Percentiles rank a stretch among this genome's conserved stretches.
phyloP scores from a whole-genome alignment of 2,888 invertebrate species.

The Choristoneura rosaceana region DNA sequence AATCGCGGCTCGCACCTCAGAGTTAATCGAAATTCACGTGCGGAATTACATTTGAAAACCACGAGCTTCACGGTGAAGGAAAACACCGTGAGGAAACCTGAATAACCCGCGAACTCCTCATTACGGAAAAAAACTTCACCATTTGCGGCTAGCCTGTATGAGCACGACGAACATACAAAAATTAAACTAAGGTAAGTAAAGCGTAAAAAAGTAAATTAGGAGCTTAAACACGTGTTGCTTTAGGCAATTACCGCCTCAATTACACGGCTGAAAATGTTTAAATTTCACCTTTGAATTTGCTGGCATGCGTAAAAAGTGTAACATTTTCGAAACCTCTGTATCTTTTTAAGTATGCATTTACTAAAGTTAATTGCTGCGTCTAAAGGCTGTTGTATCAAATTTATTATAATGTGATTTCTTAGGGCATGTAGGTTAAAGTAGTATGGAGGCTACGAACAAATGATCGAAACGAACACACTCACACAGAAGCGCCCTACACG shows the following conservation, averaged over 20 bases:
- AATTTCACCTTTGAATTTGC: constrained; percentile 4
- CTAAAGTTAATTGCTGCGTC: neutral
- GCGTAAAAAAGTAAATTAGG: constrained; percentile 38
- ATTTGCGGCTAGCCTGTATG: neutral
- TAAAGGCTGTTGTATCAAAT: too few species aligned
- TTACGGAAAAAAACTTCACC: neutral
- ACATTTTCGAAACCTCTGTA: neutral
- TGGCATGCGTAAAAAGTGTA: neutral
- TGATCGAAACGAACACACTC: too few species aligned
- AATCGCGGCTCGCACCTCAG: too few species aligned
- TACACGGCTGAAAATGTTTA: constrained; percentile 16
- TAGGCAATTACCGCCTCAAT: constrained; percentile 30
- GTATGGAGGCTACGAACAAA: too few species aligned
- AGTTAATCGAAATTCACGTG: too few species aligned
- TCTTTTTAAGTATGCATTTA: neutral
- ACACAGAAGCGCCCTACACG: too few species aligned
- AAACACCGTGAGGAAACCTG: too few species aligned
- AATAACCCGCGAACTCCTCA: too few species aligned
- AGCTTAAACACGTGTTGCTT: constrained; percentile 35
- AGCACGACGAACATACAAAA: neutral
- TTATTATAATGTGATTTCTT: too few species aligned
- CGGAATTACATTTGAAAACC: too few species aligned
- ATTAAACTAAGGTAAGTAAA: constrained; percentile 23
- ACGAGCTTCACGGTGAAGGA: too few species aligned
- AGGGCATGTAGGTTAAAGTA: too few species aligned